Base-by-base conservation (phyloP, 2,113 vertebrate genomes). In the Tursiops truncatus region DNA sequence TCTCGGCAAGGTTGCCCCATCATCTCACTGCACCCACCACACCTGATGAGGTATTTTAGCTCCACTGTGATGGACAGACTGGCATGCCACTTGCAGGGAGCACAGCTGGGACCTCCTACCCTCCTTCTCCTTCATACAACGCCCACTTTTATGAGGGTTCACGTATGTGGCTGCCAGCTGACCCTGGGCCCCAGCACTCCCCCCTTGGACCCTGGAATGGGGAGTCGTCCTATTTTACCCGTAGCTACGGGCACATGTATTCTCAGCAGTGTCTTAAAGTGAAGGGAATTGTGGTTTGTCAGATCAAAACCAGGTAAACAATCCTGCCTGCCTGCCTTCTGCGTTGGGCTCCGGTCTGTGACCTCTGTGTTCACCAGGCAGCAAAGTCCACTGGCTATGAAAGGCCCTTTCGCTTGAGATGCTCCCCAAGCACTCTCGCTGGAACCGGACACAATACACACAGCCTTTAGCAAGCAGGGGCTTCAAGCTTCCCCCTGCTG, bases 391-490 rank as follows among this genome's bases (percentile, higher is more conserved):
- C 68, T 18, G 0, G 3, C 58, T 65, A 6, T 15, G 36, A 41
- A 23, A 25, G 13, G 38, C 6, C 21, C 23, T 25, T 87, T 85
- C 44, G 33, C 58, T 36, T 6, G 2, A 67, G 65, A 23, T 28
- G 21, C 41, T 79, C 4, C 2, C 47, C 25, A 41, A 17, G 2
- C 8, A 0, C 23, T 33, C 26, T 79, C 53, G 9, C 12, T 9
- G 6, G 63, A 82, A 56, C 50, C 15, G 15, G n/a, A 8, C 14
- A 41, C 47, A 9, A 47, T 33, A 13, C 8, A 41, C 47, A 9
- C 5, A 31, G 18, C 28, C 31, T 6, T n/a, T 2, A 65, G 15
- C 5, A 1, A n/a, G 3, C 4, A n/a, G 17, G 68, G 76, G 15
- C 21, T 62, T 87, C 9, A 17, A 53, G 9, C 17, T 92, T 36